Conservation (phyloP, 1,140 invertebrate genomes). For the Magallana gigas region DNA sequence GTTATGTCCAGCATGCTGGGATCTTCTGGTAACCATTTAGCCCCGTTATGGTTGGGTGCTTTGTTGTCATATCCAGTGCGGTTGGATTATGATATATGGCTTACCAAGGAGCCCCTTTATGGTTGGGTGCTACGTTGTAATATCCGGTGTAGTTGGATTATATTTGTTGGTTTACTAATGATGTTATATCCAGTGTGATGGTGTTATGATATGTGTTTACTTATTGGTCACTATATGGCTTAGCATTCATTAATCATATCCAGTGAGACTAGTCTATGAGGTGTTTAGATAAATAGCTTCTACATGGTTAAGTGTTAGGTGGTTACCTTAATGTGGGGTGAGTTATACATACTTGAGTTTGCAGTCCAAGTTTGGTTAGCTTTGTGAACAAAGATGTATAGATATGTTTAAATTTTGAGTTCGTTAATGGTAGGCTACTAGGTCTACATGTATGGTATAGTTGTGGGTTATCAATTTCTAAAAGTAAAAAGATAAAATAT, state of each 20-base stretch:
- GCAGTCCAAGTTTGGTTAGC: no score
- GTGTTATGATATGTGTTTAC: not conserved
- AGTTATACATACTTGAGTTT: no score
- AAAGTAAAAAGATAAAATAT: no score
- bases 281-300: not conserved
- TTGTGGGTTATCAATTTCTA: no score
- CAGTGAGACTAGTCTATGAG: not conserved
- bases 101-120: not conserved
- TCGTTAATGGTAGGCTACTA: no score
- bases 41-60: not conserved
- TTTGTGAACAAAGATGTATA: no score
- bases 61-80: not conserved
- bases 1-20: no score
- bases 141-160: not conserved
- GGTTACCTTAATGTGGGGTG: no score
- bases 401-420: no score
- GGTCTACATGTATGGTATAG: no score
- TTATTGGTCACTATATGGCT: not conserved
- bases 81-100: not conserved
- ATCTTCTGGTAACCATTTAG: not conserved
- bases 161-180: not conserved
- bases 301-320: not conserved
- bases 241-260: not conserved
- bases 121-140: not conserved
- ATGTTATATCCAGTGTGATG: not conserved